Conservation (phyloP, 2,888 invertebrate species). For the Opisthograptis luteolata region DNA sequence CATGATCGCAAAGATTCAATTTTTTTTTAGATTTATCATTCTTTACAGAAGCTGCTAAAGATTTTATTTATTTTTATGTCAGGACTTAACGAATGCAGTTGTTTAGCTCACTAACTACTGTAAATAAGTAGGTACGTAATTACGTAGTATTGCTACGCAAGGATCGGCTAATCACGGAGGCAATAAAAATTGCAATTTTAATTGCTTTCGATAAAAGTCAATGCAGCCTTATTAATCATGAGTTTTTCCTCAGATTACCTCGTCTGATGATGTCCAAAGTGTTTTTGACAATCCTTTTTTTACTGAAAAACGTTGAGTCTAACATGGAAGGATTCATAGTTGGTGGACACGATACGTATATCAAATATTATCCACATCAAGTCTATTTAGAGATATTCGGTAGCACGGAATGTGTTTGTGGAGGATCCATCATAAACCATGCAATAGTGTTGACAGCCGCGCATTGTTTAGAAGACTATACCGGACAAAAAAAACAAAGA, state of each 20-base stretch:
- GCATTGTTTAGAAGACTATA: constrained; percentile 34
- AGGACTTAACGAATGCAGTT: too few relatives aligned
- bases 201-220: too few relatives aligned
- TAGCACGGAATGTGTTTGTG: constrained; percentile 31
- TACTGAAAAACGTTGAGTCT: neutral
- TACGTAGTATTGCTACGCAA: too few relatives aligned
- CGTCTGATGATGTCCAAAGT: neutral
- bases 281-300: neutral
- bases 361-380: constrained; percentile 8
- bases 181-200: too few relatives aligned
- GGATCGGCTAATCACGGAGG: too few relatives aligned
- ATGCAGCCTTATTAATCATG: too few relatives aligned
- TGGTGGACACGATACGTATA: neutral
- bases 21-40: too few relatives aligned
- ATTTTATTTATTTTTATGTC: too few relatives aligned
- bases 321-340: constrained; percentile 4
- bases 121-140: too few relatives aligned
- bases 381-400: constrained; percentile 6
- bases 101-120: too few relatives aligned
- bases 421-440: constrained; percentile 42
- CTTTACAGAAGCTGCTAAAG: too few relatives aligned
- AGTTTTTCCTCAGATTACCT: neutral
- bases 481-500: neutral
- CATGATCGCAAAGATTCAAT: too few relatives aligned
- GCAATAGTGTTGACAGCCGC: constrained; percentile 39